These are phyloP conservation scores for Melanostoma scalare DNA, from an alignment of 2,888 invertebrate species.

Conservation along the genomic window DNA sequence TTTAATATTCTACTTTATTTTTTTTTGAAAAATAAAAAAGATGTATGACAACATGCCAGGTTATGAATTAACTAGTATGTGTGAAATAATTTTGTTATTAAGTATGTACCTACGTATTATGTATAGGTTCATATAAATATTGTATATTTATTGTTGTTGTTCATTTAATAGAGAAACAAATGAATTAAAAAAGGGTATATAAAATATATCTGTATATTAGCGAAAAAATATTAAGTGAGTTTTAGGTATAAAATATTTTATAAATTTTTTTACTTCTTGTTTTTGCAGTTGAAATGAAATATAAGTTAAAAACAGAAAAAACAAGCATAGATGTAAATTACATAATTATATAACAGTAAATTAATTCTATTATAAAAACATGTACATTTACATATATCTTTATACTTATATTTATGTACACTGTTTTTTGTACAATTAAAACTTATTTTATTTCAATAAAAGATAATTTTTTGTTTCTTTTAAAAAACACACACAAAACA, in stretches of 20 bases:
- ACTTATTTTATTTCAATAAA: slow-evolving; percentile 43
- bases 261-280: slow-evolving; percentile 66
- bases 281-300: slow-evolving; percentile 66
- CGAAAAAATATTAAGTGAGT: slow-evolving; percentile 54
- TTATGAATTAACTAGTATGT: slow-evolving; percentile 34
- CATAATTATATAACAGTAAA: no score
- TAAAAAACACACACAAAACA: slow-evolving; percentile 35
- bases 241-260: slow-evolving; percentile 67
- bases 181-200: slow-evolving; percentile 31
- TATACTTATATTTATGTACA: slow-evolving; percentile 61
- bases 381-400: slow-evolving; percentile 54
- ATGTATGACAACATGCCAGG: slow-evolving; percentile 54
- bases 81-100: slow-evolving; percentile 55
- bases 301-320: slow-evolving; percentile 37
- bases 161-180: slow-evolving; percentile 49
- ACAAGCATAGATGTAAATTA: slow-evolving; percentile 14
- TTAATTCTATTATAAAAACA: slow-evolving; percentile 6
- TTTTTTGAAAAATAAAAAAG: slow-evolving; percentile 12
- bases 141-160: slow-evolving; percentile 60
- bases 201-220: slow-evolving; percentile 42
- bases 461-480: no score
- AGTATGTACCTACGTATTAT: slow-evolving; percentile 11
- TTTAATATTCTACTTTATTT: slow-evolving; percentile 35
- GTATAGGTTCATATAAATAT: slow-evolving; percentile 33
- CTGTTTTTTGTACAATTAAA: slow-evolving; percentile 66